Evolutionary conservation across 2,113 vertebrate species (phyloP).

Genomic region (Sylvilagus bachmani): DNA sequence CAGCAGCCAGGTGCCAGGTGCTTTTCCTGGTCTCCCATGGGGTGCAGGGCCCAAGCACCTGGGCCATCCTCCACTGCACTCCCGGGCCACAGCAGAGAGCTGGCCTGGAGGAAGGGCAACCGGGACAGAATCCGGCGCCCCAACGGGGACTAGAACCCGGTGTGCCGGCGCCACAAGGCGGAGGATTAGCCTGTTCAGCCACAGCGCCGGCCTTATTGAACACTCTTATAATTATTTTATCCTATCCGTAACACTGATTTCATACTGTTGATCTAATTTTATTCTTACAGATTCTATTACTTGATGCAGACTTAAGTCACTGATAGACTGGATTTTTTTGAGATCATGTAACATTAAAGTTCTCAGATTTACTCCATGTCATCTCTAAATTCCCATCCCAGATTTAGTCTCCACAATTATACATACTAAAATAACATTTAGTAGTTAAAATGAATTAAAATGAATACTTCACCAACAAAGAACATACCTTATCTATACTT

Average conservation of each 20-base stretch:
- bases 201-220: no score
- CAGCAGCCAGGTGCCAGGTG: no score
- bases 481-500: constrained; percentile 97
- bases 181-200: no score
- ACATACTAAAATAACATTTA: constrained; percentile 56
- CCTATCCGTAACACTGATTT: constrained; percentile 40
- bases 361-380: constrained; percentile 40
- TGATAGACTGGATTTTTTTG: constrained; percentile 54
- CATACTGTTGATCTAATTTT: constrained; percentile 11
- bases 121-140: no score
- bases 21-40: no score
- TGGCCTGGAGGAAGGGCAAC: no score
- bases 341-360: constrained; percentile 58
- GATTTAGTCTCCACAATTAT: constrained; percentile 43
- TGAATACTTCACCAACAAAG: constrained; percentile 56
- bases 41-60: no score
- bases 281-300: constrained; percentile 28
- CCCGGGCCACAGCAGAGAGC: no score
- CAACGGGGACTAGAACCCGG: no score
- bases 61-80: no score
- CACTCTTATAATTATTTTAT: constrained; percentile 51
- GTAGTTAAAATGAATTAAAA: constrained; percentile 61
- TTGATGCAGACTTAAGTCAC: constrained; percentile 54
- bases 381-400: constrained; percentile 60
- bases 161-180: no score